These are phyloP conservation scores for Thecophora atra DNA, from an alignment of 2,888 invertebrate genomes.

Conservation along the genomic window DNA sequence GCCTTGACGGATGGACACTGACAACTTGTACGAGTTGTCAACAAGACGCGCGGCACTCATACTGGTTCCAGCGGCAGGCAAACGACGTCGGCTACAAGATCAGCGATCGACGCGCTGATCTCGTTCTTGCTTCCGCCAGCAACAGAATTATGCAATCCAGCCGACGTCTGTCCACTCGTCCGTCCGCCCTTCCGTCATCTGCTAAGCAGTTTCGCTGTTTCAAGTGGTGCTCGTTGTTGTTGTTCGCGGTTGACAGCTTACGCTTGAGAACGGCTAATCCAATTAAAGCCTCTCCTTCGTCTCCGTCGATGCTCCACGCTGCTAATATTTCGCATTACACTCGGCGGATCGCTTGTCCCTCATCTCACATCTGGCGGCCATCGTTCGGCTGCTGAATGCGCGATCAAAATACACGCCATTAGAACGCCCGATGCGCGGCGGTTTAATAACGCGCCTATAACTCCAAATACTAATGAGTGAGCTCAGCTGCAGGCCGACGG, in stretches of 20 bases:
- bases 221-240: slow-evolving; percentile 6
- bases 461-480: slow-evolving; percentile 34
- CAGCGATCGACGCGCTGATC: slow-evolving; percentile 5
- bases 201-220: background rate
- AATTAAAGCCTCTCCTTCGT: slow-evolving; percentile 21
- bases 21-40: slow-evolving; percentile 39
- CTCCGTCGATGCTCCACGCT: background rate
- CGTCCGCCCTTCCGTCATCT: slow-evolving; percentile 6
- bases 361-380: background rate
- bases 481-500: slow-evolving; percentile 16
- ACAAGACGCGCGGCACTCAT: slow-evolving; percentile 27
- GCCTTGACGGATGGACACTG: slow-evolving; percentile 34
- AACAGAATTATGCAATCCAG: slow-evolving; percentile 26
- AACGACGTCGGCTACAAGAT: background rate
- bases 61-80: slow-evolving; percentile 22
- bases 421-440: slow-evolving; percentile 18
- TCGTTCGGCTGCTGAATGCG: background rate
- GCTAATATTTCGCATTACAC: slow-evolving; percentile 31
- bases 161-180: too few relatives aligned
- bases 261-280: slow-evolving; percentile 35
- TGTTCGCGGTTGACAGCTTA: slow-evolving; percentile 31
- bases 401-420: slow-evolving; percentile 25
- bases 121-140: slow-evolving; percentile 30
- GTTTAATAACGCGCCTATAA: slow-evolving; percentile 24
- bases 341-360: background rate